Conservation (phyloP, 1,140 invertebrate genomes). For the Sipha flava region DNA sequence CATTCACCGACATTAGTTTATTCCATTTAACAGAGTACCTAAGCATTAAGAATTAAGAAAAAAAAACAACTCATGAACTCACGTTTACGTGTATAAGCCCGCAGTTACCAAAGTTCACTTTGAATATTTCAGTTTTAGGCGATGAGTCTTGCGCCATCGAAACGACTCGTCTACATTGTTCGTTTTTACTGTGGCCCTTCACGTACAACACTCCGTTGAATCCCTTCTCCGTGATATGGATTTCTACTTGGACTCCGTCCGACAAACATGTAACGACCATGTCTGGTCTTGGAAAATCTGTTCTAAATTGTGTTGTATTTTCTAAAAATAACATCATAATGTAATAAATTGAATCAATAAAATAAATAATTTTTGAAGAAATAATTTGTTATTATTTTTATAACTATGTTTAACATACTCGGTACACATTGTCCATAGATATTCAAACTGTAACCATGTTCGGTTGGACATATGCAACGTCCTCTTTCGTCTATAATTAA, state of each 20-base stretch:
- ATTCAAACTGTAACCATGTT: constrained; percentile 61
- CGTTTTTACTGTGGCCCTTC: constrained; percentile 87
- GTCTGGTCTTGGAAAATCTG: constrained; percentile 74
- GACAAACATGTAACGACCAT: constrained; percentile 82
- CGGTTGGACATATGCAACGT: constrained; percentile 65
- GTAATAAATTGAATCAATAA: too few species aligned
- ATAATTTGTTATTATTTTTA: too few species aligned
- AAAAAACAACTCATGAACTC: constrained; percentile 45
- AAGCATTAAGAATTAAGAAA: too few species aligned
- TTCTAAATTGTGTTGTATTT: constrained; percentile 40
- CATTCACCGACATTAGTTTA: too few species aligned
- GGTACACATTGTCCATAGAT: constrained; percentile 56
- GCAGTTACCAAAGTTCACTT: constrained; percentile 83
- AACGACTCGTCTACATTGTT: constrained; percentile 72
- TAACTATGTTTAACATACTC: constrained; percentile 42
- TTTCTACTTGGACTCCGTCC: constrained; percentile 81
- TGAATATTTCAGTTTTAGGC: constrained; percentile 70
- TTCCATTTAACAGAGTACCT: neutral
- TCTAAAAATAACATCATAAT: neutral
- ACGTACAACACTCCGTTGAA: constrained; percentile 90
- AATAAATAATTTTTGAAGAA: neutral
- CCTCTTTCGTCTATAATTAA: constrained; percentile 64
- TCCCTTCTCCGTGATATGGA: constrained; percentile 65
- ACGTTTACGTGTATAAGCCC: constrained; percentile 84
- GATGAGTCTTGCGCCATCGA: constrained; percentile 58